Evolutionary conservation across 2,888 invertebrate species (phyloP), one percentile per base, ranked within the genome.

Genomic region (Nephrocerus scutellatus): DNA sequence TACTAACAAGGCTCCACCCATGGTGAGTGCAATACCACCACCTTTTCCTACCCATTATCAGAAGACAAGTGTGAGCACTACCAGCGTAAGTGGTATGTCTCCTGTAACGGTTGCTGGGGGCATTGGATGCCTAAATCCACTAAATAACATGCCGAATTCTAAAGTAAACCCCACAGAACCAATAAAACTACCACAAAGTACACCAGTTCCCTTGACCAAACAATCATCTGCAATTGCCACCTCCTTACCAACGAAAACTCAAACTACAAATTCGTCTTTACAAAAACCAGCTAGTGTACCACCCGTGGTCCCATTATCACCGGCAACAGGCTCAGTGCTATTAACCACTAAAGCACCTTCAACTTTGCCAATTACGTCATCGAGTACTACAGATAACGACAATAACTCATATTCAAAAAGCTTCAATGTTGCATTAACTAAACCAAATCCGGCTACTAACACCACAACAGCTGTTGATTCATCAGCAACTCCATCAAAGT

Each of bases 151-250:
- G 16, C 18, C 41, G 39, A 38, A 39, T 30, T 25, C 45, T 10
- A 32, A 43, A 22, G 26, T 20, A n/a, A n/a, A n/a, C 10, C 22
- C 36, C 20, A 34, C 31, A 23, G 23, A 40, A 20, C 24, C 69
- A 23, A 36, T 42, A 18, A 51, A 51, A 39, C 41, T 45, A 41
- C 46, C 52, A 32, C 53, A 56, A 41, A 43, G 50, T 12, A 51
- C 48, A 31, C 50, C 57, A 14, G 51, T 54, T 20, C 48, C 56
- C 24, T 43, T 56, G 19, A 55, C 53, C 36, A 55, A 56, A 37
- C 50, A 50, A 38, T 36, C 32, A 36, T 25, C 30, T 1, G 41
- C 23, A 10, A 16, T 25, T 18, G 28, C 51, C 34, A 34, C 23
- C 37, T 15, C 32, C 14, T 3, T 24, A 14, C n/a, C 23, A 41